Conservation (phyloP, 2,888 invertebrate genomes). For the Nysson spinosus region DNA sequence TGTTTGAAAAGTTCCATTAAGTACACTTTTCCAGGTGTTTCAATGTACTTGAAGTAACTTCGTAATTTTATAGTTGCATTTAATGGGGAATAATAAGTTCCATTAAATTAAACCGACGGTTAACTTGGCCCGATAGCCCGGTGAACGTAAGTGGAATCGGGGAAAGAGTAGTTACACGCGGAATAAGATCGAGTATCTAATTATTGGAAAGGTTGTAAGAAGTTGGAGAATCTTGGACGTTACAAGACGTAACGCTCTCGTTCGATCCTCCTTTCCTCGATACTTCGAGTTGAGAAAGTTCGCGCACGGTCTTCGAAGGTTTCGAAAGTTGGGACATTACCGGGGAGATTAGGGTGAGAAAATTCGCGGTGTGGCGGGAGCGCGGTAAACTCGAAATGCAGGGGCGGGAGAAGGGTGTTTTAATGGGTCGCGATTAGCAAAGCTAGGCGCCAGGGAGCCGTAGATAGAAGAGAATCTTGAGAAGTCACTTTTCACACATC, state of each 20-base stretch:
- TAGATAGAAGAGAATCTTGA: constrained; percentile 62
- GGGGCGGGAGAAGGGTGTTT: constrained; percentile 66
- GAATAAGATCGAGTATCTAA: constrained; percentile 3
- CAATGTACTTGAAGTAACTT: no score
- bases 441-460: constrained; percentile 75
- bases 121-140: no score
- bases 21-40: no score
- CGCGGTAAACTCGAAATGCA: constrained; percentile 43
- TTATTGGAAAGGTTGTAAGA: constrained; percentile 25
- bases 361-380: constrained; percentile 64
- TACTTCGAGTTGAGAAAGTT: constrained; percentile 49
- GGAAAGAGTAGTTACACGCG: no score
- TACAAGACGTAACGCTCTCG: constrained; percentile 11
- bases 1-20: no score
- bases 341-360: constrained; percentile 69
- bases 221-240: constrained; percentile 22
- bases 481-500: constrained; percentile 69
- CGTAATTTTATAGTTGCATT: no score
- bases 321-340: constrained; percentile 71
- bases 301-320: constrained; percentile 49
- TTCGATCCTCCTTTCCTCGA: constrained; percentile 32
- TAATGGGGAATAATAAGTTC: no score
- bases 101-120: no score
- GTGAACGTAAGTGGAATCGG: no score
- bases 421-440: constrained; percentile 75